phyloP scores from a whole-genome alignment of 2,888 invertebrate species.

The Drosophila peninsularis region DNA sequence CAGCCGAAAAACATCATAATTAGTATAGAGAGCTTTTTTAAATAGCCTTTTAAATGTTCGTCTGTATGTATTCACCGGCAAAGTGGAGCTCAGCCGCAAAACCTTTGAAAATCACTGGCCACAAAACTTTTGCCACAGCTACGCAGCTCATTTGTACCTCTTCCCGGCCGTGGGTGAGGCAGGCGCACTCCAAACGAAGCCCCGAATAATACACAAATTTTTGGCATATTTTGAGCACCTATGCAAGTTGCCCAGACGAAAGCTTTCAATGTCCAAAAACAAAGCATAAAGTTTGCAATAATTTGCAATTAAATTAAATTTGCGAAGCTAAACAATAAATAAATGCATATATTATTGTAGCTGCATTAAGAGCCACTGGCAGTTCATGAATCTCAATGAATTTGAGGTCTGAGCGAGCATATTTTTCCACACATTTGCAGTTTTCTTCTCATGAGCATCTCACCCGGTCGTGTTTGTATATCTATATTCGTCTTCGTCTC shows the following conservation, averaged over 20 bases:
- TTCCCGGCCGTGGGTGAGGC: not conserved
- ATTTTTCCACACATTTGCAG: conserved; percentile 16
- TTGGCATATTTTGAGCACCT: conserved; percentile 30
- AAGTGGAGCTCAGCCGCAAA: conserved; percentile 22
- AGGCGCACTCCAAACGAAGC: conserved; percentile 16
- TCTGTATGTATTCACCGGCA: conserved; percentile 3
- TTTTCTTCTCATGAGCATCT: conserved; percentile 13
- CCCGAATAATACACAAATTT: conserved; percentile 22
- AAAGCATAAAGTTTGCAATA: conserved; percentile 21
- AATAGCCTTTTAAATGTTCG: not conserved
- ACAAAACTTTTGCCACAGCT: conserved; percentile 41
- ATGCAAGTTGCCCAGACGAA: conserved; percentile 10
- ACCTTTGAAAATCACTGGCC: conserved; percentile 44
- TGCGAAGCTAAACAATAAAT: conserved; percentile 52
- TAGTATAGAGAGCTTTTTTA: not conserved
- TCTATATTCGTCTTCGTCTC: not conserved
- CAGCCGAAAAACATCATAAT: not conserved
- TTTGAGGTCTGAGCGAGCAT: conserved; percentile 8
- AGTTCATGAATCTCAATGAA: conserved; percentile 62
- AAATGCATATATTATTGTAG: conserved; percentile 31
- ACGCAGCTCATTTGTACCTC: conserved; percentile 31
- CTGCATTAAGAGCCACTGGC: conserved; percentile 3
- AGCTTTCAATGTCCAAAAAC: conserved; percentile 11
- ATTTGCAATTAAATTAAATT: conserved; percentile 68
- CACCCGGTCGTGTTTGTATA: not conserved